These are phyloP conservation scores for Bombus soroeensis DNA, from an alignment of 1,140 invertebrate genomes.

Conservation along the genomic window DNA sequence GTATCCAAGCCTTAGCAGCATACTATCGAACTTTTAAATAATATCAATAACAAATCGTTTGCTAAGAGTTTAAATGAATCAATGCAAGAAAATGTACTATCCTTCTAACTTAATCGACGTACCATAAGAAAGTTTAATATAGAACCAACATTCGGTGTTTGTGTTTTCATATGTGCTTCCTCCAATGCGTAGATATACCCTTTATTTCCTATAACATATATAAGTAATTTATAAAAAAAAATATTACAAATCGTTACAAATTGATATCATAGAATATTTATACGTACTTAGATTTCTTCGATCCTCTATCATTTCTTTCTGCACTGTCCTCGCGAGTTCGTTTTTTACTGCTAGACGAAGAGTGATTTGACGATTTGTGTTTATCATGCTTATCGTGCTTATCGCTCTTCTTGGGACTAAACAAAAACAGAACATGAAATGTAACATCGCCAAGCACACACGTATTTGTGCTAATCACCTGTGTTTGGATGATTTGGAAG, in stretches of 20 bases:
- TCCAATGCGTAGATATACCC: background rate
- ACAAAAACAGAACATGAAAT: constrained; percentile 52
- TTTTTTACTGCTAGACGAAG: constrained; percentile 85
- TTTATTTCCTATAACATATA: constrained; percentile 66
- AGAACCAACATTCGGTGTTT: constrained; percentile 46
- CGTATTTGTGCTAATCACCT: constrained; percentile 77
- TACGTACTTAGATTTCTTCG: constrained; percentile 87
- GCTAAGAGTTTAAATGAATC: constrained; percentile 30
- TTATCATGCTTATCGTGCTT: constrained; percentile 78
- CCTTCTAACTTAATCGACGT: constrained; percentile 46
- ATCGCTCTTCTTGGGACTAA: constrained; percentile 81
- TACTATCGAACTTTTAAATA: constrained; percentile 26
- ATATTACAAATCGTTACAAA: background rate
- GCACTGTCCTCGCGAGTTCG: constrained; percentile 88
- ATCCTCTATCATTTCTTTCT: constrained; percentile 85
- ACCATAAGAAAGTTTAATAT: constrained; percentile 57
- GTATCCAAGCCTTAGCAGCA: background rate
- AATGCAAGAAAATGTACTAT: constrained; percentile 72
- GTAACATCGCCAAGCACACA: constrained; percentile 34
- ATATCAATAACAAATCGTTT: constrained; percentile 22
- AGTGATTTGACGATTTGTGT: constrained; percentile 77
- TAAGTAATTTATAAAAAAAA: background rate
- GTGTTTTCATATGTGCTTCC: constrained; percentile 41
- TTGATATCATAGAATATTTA: background rate
- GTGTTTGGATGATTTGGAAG: constrained; percentile 82